Evolutionary conservation across 2,113 vertebrate genomes (phyloP).

Genomic region (Lucifuga dentata): DNA sequence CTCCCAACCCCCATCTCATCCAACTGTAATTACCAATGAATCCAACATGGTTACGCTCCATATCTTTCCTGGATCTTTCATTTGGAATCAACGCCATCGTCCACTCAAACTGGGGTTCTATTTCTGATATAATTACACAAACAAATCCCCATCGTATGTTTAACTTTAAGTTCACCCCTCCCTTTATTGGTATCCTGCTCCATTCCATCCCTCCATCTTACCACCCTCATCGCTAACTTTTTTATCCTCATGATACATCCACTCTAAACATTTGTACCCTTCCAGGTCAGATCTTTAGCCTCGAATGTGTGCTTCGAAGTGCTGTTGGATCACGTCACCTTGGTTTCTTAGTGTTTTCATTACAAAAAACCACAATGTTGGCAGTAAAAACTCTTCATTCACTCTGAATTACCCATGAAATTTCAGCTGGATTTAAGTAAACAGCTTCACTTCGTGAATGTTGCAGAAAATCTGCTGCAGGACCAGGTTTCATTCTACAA

Average conservation of each 20-base stretch:
- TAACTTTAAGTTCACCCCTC: not conserved
- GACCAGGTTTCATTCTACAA: conserved; percentile 25
- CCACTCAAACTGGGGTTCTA: conserved; percentile 3
- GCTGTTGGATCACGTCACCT: conserved; percentile 44
- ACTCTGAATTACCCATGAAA: conserved; percentile 51
- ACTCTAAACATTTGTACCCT: not conserved
- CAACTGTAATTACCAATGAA: conserved; percentile 25
- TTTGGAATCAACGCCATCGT: conserved; percentile 21
- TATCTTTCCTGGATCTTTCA: conserved; percentile 34
- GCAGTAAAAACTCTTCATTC: conserved; percentile 44
- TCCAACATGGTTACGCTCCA: not conserved
- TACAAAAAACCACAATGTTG: conserved; percentile 39
- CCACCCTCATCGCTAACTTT: conserved; percentile 1
- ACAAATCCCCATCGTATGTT: conserved; percentile 17
- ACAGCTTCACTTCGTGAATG: conserved; percentile 34
- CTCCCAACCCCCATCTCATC: not conserved
- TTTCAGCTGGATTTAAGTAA: conserved; percentile 57
- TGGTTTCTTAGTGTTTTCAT: conserved; percentile 56
- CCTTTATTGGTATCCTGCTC: not conserved
- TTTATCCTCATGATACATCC: not conserved
- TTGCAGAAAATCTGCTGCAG: conserved; percentile 17
- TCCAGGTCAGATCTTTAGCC: conserved; percentile 14
- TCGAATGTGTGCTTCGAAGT: conserved; percentile 21
- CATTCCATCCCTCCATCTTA: not conserved
- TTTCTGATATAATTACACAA: conserved; percentile 5